Base-by-base conservation (phyloP, 2,797 vertebrate genomes). In the Enteromius paludinosus region DNA sequence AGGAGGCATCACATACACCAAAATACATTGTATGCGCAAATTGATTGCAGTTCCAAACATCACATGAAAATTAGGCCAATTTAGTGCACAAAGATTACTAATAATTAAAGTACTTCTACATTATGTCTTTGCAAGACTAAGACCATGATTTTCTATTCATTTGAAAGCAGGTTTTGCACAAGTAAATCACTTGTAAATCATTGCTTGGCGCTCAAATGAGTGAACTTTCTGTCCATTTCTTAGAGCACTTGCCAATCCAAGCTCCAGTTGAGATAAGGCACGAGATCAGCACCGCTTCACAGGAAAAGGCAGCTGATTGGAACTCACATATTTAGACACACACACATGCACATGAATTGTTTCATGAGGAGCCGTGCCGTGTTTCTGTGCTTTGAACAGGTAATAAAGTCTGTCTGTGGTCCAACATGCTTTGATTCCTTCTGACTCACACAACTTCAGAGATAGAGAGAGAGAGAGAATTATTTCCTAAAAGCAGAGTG, bases 401-500 rank as follows among this genome's bases (percentile, higher is more conserved):
- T 76, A 47, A 33, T 75, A 41, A 62, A 70, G 41, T 61, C 23
- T n/a, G 18, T 68, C 33, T 69, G n/a, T 73, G 56, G 43, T 38
- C 20, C 65, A 68, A n/a, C 52, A 33, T 41, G 66, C 41, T 64
- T 76, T 68, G 69, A 84, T 59, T 80, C 25, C 56, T 68, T 69
- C 14, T 56, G 15, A 49, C 28, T 38, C 64, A 61, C 74, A 61
- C 68, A 79, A 68, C 14, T 78, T 73, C 18, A 52, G 49, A 77
- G 52, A 76, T 33, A 66, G 62, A 45, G 23, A 68, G 17, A 73
- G 18, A 33, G 20, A 56, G 71, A 33, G 20, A 45, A 65, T 84
- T 15, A 66, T 83, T 77, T 73, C 75, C 69, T 85, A 49, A 83
- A 76, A 81, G 56, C 64, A 52, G 54, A 52, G 62, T 28, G 35